A percentile compares a stretch with the other conserved stretches of the same genome.
These are phyloP conservation scores for Dolichotis patagonum DNA, from an alignment of 2,113 vertebrate species.

Conservation along the genomic window DNA sequence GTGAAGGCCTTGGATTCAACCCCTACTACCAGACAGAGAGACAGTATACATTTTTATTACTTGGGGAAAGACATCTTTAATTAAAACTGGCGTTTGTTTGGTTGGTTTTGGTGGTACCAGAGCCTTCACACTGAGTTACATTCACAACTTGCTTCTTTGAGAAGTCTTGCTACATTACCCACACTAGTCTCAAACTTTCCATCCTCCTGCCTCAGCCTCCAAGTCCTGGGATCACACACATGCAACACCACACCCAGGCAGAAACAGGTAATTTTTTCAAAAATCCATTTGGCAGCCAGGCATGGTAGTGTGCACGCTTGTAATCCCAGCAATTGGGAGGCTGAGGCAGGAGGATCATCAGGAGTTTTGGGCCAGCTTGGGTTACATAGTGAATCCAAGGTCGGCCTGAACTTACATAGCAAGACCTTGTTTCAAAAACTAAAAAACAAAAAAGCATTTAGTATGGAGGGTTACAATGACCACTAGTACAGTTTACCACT, in stretches of 20 bases:
- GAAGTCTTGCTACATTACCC: not conserved
- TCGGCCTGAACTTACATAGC: not conserved
- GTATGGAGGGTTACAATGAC: conserved; percentile 4
- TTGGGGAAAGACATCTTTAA: conserved; percentile 45
- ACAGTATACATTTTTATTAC: not conserved
- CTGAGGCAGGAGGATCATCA: not conserved
- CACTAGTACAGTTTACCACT: not conserved
- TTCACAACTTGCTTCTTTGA: not conserved
- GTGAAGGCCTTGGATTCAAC: not conserved
- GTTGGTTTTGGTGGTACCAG: not conserved
- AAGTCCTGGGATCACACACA: not conserved
- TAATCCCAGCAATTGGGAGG: not conserved
- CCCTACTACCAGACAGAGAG: not conserved
- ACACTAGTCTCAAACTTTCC: not conserved
- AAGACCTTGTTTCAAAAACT: not conserved
- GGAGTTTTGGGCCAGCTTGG: not conserved
- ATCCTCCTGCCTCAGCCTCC: not conserved
- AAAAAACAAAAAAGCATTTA: not conserved
- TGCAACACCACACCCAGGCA: not conserved
- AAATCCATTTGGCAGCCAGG: not conserved
- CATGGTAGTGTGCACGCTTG: not conserved
- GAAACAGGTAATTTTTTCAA: not conserved
- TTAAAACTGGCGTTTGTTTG: not conserved
- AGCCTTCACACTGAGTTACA: not conserved
- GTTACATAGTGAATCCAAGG: not conserved